phyloP scores from a whole-genome alignment of 2,888 invertebrate genomes.

The Beris morrisii region DNA sequence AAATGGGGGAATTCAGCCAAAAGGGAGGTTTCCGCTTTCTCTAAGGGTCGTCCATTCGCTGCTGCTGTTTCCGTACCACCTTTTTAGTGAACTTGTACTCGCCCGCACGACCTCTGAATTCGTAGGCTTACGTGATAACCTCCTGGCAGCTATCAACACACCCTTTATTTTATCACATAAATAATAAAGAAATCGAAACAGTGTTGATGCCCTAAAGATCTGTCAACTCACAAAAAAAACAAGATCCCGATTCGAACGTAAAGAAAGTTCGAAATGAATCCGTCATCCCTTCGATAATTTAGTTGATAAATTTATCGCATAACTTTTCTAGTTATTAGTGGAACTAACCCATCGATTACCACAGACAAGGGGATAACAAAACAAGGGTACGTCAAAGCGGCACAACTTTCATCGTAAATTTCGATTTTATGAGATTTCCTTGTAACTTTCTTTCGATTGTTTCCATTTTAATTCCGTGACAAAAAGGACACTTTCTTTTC shows the following conservation, averaged over 20 bases:
- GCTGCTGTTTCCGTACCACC: no score
- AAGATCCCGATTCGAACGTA: neutral
- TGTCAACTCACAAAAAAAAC: no score
- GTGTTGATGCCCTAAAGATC: no score
- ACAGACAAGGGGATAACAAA: conserved; percentile 28
- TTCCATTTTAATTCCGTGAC: neutral
- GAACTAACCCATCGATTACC: conserved; percentile 35
- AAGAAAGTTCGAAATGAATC: conserved; percentile 26
- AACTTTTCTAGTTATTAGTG: conserved; percentile 26
- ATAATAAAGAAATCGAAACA: no score
- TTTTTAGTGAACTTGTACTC: no score
- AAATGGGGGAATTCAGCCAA: no score
- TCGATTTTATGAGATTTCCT: conserved; percentile 29
- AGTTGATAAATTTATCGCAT: conserved; percentile 20
- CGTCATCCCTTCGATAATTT: conserved; percentile 18
- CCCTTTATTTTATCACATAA: no score
- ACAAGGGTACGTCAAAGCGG: conserved; percentile 23
- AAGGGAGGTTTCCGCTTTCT: no score
- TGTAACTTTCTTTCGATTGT: conserved; percentile 10
- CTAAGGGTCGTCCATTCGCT: no score
- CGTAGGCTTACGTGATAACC: no score
- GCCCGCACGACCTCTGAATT: no score
- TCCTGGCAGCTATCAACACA: no score
- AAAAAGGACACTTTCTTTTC: conserved; percentile 14
- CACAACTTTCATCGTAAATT: conserved; percentile 26